phyloP scores from a whole-genome alignment of 2,888 invertebrate species.

The Argynnis bischoffii region DNA sequence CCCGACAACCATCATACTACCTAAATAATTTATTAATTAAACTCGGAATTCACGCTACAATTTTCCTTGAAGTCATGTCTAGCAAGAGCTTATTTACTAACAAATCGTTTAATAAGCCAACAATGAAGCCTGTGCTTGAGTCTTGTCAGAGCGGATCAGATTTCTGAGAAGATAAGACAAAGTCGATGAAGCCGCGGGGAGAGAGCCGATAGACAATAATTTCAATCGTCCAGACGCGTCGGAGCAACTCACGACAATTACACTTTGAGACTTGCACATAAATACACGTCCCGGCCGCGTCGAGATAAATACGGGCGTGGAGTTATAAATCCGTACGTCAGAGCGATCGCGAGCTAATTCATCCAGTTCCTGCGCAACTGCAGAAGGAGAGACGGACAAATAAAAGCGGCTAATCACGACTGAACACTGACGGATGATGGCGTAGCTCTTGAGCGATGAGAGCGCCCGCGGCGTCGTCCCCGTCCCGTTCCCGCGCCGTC shows the following conservation, averaged over 20 bases:
- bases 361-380: conserved; percentile 18
- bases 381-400: conserved; percentile 22
- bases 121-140: background rate
- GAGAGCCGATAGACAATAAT: conserved; percentile 20
- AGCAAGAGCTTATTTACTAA: background rate
- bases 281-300: conserved; percentile 32
- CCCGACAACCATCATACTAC: background rate
- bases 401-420: conserved; percentile 26
- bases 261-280: conserved; percentile 30
- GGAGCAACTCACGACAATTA: conserved; percentile 35
- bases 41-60: background rate
- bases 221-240: conserved; percentile 27
- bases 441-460: conserved; percentile 17
- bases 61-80: conserved; percentile 2
- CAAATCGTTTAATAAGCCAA: background rate
- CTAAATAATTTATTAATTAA: conserved; percentile 10
- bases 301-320: conserved; percentile 32
- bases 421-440: conserved; percentile 25
- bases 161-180: conserved; percentile 29
- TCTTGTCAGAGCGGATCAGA: conserved; percentile 23
- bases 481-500: background rate
- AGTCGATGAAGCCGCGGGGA: conserved; percentile 3
- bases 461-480: conserved; percentile 1
- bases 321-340: conserved; percentile 35
- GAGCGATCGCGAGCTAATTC: conserved; percentile 31